These are phyloP conservation scores for Paraplagusia blochii DNA, from an alignment of 2,113 vertebrate genomes.

Conservation along the genomic window DNA sequence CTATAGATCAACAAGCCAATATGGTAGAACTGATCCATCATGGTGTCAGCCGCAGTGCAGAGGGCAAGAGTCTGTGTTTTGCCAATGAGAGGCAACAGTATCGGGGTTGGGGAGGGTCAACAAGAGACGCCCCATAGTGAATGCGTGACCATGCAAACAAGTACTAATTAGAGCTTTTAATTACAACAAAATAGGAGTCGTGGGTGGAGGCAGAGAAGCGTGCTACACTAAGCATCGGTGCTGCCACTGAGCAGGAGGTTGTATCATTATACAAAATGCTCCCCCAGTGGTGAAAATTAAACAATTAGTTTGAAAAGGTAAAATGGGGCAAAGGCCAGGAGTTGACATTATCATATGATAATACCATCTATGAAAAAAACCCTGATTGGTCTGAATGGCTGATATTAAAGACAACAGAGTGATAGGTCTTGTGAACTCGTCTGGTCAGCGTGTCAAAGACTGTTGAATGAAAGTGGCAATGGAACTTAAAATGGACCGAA, in stretches of 20 bases:
- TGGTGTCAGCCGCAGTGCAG: conserved; percentile 82
- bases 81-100: conserved; percentile 76
- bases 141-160: conserved; percentile 74
- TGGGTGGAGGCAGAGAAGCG: conserved; percentile 14
- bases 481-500: conserved; percentile 53
- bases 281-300: conserved; percentile 18
- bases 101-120: conserved; percentile 46
- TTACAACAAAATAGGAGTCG: conserved; percentile 42
- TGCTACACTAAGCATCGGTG: conserved; percentile 11
- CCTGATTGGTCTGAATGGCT: conserved; percentile 35
- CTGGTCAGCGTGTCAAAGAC: conserved; percentile 56
- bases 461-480: conserved; percentile 49
- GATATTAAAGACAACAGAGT: conserved; percentile 52
- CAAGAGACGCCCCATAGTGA: conserved; percentile 56
- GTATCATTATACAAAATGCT: conserved; percentile 25
- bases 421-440: conserved; percentile 43
- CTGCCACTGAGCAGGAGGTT: conserved; percentile 12
- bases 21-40: conserved; percentile 87
- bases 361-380: conserved; percentile 34
- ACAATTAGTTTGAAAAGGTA: conserved; percentile 32
- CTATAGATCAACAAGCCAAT: conserved; percentile 88
- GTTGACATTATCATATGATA: conserved; percentile 50
- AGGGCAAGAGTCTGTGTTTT: conserved; percentile 67
- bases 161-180: conserved; percentile 56
- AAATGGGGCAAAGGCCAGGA: conserved; percentile 39